Percentiles rank a stretch among this genome's conserved stretches.
These are phyloP conservation scores for Epinotia nisella DNA, from an alignment of 2,888 invertebrate species.

Conservation along the genomic window DNA sequence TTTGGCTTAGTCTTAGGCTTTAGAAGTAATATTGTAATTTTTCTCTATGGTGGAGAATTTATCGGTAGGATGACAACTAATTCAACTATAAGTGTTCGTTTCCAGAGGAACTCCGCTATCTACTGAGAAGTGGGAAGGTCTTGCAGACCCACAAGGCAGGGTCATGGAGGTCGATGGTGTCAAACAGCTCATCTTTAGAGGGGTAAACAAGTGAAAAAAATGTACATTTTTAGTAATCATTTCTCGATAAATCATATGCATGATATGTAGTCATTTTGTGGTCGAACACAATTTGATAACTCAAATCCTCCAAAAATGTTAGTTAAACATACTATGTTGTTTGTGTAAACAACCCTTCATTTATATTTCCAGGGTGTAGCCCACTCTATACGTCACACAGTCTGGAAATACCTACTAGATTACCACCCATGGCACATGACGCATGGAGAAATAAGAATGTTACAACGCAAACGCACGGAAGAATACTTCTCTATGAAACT, in stretches of 20 bases:
- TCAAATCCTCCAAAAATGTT: too few species aligned
- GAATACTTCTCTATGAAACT: constrained; percentile 98
- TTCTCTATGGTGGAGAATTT: too few species aligned
- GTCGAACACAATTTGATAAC: too few species aligned
- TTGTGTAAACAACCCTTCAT: neutral
- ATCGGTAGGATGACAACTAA: neutral
- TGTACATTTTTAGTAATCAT: neutral
- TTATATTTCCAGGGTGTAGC: constrained; percentile 88
- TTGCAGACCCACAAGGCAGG: constrained; percentile 91
- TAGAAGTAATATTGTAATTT: too few species aligned
- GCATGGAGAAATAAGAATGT: constrained; percentile 87
- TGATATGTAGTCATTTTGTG: too few species aligned
- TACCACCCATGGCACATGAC: constrained; percentile 95
- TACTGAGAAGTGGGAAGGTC: constrained; percentile 91
- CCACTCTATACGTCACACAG: constrained; percentile 89
- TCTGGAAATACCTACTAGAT: constrained; percentile 97
- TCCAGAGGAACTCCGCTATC: constrained; percentile 89
- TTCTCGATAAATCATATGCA: neutral
- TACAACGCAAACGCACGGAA: constrained; percentile 89
- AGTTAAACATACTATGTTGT: too few species aligned
- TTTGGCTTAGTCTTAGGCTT: too few species aligned
- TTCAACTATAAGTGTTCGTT: constrained; percentile 25
- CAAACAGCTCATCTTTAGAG: constrained; percentile 95
- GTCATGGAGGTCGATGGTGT: constrained; percentile 91
- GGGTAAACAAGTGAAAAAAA: constrained; percentile 84